Percentiles rank a stretch among this genome's conserved stretches.
Conservation (phyloP, 2,888 invertebrate species). For the Suillia variegata region DNA sequence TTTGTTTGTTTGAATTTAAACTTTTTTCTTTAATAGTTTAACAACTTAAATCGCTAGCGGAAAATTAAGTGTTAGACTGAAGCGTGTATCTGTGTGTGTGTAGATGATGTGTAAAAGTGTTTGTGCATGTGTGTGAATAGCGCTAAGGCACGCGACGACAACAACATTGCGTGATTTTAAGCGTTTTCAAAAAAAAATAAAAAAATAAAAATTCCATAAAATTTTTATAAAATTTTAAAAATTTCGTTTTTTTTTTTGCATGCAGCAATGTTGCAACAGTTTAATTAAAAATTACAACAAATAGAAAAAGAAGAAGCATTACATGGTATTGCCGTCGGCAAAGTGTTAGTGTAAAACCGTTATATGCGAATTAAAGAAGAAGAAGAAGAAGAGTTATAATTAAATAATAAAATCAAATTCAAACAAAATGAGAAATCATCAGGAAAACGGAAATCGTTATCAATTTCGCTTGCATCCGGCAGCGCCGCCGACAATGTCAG, state of each 20-base stretch:
- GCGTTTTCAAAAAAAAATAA: too few species aligned
- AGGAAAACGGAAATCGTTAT: slow-evolving; percentile 43
- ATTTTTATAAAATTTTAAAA: not conserved
- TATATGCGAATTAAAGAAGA: not conserved
- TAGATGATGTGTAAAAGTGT: not conserved
- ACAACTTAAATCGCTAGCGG: too few species aligned
- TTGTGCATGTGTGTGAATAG: not conserved
- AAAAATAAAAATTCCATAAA: too few species aligned
- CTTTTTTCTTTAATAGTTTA: not conserved
- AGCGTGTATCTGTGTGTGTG: not conserved
- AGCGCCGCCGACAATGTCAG: slow-evolving; percentile 12
- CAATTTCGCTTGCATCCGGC: slow-evolving; percentile 33
- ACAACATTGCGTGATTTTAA: not conserved
- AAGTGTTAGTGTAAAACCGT: not conserved
- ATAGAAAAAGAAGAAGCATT: not conserved
- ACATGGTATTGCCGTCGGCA: not conserved
- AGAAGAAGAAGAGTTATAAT: not conserved
- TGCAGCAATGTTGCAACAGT: not conserved
- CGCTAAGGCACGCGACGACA: not conserved
- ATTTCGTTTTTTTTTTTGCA: too few species aligned
- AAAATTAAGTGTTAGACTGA: too few species aligned
- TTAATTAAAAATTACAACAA: not conserved
- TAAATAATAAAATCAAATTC: not conserved
- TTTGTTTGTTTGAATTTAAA: not conserved
- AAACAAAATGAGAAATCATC: slow-evolving; percentile 6